These are phyloP conservation scores for Clytia hemisphaerica DNA, from an alignment of 30 jellyfish, hydroid and myxozoan species.

Conservation along the genomic window DNA sequence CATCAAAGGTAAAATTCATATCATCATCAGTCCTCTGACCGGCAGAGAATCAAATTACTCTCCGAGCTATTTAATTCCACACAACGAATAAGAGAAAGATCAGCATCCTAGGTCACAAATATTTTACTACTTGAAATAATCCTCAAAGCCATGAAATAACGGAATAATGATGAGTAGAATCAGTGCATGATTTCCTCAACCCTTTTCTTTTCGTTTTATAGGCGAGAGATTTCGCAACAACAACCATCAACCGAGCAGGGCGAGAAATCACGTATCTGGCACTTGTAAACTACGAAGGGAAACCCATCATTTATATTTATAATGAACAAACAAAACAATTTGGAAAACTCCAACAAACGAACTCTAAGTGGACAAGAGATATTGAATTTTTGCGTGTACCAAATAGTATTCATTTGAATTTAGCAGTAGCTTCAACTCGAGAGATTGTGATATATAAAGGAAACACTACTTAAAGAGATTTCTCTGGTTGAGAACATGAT, in stretches of 20 bases:
- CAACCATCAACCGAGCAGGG: conserved; percentile 41
- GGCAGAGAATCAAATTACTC: no score
- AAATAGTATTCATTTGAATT: conserved; percentile 44
- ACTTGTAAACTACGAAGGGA: conserved; percentile 54
- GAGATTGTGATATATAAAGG: conserved; percentile 83
- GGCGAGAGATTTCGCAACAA: conserved; percentile 88
- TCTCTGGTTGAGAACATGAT: not conserved
- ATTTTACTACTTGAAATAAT: not conserved
- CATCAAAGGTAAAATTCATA: conserved; percentile 50
- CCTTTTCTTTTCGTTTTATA: conserved; percentile 1
- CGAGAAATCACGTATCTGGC: conserved; percentile 68
- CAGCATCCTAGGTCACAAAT: no score
- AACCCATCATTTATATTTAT: conserved; percentile 58
- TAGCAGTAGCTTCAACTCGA: conserved; percentile 79
- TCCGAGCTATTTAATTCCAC: no score
- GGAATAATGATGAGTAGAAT: not conserved
- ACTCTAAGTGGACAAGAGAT: conserved; percentile 75
- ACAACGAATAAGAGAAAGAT: no score
- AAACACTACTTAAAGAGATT: no score
- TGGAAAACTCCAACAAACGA: conserved; percentile 77
- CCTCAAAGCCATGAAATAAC: not conserved
- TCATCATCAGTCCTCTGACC: no score
- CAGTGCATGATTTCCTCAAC: not conserved
- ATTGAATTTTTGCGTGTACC: conserved; percentile 79
- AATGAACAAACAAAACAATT: conserved; percentile 31